These are phyloP conservation scores for Chironomus riparius DNA, from an alignment of 2,888 invertebrate genomes.

Conservation along the genomic window DNA sequence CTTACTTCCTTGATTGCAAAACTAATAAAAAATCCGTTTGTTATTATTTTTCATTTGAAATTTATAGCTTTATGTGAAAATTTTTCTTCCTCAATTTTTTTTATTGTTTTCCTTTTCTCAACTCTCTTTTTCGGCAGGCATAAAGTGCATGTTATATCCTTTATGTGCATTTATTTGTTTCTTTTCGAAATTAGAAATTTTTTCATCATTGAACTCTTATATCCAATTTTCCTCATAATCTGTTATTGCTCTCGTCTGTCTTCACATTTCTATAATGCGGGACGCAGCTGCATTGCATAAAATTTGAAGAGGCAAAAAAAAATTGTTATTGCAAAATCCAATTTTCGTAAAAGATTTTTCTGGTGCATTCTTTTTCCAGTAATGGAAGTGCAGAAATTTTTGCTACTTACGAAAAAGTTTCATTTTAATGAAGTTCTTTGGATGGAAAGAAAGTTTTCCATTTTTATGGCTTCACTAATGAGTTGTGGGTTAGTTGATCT, in stretches of 20 bases:
- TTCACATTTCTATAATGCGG: neutral
- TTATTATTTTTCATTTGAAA: conserved; percentile 14
- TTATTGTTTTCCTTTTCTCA: neutral
- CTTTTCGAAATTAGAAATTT: too few species aligned
- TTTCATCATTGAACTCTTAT: too few species aligned
- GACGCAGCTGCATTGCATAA: neutral
- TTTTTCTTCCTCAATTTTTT: neutral
- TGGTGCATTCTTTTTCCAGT: too few species aligned
- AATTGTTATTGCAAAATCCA: neutral
- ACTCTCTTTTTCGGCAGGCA: too few species aligned
- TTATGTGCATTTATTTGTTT: too few species aligned
- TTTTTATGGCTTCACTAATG: too few species aligned
- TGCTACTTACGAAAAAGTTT: neutral
- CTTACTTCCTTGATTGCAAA: conserved; percentile 13
- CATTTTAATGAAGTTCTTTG: neutral
- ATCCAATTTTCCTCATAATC: neutral
- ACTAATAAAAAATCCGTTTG: conserved; percentile 17
- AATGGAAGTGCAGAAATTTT: too few species aligned
- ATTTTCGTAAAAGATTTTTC: neutral
- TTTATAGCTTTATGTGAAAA: conserved; percentile 7
- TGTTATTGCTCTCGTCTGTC: neutral
- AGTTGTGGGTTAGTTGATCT: too few species aligned
- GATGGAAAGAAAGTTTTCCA: too few species aligned
- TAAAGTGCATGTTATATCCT: too few species aligned
- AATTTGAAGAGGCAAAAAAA: neutral